Percentiles rank a stretch among this genome's conserved stretches.
phyloP scores from a whole-genome alignment of 2,797 vertebrate species.

The Botia almorhae region DNA sequence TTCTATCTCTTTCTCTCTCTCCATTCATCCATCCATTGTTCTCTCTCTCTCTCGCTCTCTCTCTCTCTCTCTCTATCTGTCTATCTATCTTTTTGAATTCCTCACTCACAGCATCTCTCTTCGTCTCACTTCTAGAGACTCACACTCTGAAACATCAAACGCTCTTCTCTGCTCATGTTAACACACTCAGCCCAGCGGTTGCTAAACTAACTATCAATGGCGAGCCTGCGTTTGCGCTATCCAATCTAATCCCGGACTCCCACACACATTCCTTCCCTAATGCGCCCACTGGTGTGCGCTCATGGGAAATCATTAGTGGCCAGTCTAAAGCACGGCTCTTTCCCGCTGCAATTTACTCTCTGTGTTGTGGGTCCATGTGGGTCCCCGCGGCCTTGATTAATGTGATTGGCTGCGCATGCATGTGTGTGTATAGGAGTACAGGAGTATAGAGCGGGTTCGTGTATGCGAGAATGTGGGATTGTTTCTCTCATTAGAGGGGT shows the following conservation, averaged over 20 bases:
- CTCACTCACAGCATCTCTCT: neutral
- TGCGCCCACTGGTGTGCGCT: slow-evolving; percentile 47
- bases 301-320: slow-evolving; percentile 63
- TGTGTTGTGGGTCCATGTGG: slow-evolving; percentile 46
- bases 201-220: neutral
- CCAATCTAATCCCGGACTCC: slow-evolving; percentile 34
- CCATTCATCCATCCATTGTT: neutral
- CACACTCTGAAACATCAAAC: slow-evolving; percentile 9
- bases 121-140: neutral
- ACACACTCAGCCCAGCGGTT: neutral
- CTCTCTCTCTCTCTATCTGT: neutral
- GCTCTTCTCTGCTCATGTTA: slow-evolving; percentile 8
- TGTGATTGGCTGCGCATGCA: slow-evolving; percentile 66
- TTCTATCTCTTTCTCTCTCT: neutral
- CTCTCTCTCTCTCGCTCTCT: too few species aligned
- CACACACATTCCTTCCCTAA: slow-evolving; percentile 40
- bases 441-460: slow-evolving; percentile 63
- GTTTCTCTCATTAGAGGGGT: slow-evolving; percentile 65
- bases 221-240: slow-evolving; percentile 7
- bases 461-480: slow-evolving; percentile 56
- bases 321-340: slow-evolving; percentile 52
- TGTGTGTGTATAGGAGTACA: slow-evolving; percentile 69
- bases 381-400: slow-evolving; percentile 75
- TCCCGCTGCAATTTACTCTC: slow-evolving; percentile 65
- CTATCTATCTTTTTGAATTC: neutral